Conservation (phyloP, 2,797 vertebrate species). For the Sorex maritimensis region DNA sequence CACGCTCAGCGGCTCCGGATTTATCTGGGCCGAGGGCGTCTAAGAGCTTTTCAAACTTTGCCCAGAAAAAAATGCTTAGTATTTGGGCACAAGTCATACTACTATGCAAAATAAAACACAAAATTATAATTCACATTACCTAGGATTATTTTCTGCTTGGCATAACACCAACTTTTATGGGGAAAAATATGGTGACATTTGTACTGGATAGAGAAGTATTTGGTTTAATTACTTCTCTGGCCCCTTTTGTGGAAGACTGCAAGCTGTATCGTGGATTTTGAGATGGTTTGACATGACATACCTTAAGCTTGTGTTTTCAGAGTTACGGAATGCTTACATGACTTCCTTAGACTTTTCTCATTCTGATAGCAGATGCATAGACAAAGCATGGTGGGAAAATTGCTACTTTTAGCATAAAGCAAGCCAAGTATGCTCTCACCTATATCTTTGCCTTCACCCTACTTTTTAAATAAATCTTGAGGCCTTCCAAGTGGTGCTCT, state of each 20-base stretch:
- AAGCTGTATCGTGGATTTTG: neutral
- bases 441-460: neutral
- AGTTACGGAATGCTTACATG: neutral
- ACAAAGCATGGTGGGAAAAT: neutral
- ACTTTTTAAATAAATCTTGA: neutral
- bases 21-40: neutral
- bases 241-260: neutral
- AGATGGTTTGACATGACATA: neutral
- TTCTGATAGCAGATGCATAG: neutral
- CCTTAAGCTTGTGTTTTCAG: neutral
- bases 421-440: neutral
- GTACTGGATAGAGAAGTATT: neutral
- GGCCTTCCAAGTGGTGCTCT: neutral
- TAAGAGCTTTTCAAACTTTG: slow-evolving; percentile 3
- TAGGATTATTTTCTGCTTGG: slow-evolving; percentile 12
- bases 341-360: neutral
- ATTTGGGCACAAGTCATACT: slow-evolving; percentile 36
- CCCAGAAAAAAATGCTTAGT: slow-evolving; percentile 29
- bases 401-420: neutral
- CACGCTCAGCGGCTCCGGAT: too few relatives aligned
- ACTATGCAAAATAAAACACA: neutral
- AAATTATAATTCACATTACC: neutral
- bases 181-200: neutral
- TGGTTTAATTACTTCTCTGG: neutral
- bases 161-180: neutral